phyloP scores from a whole-genome alignment of 92 coral and sea anemone species.

The Pocillopora meandrina region DNA sequence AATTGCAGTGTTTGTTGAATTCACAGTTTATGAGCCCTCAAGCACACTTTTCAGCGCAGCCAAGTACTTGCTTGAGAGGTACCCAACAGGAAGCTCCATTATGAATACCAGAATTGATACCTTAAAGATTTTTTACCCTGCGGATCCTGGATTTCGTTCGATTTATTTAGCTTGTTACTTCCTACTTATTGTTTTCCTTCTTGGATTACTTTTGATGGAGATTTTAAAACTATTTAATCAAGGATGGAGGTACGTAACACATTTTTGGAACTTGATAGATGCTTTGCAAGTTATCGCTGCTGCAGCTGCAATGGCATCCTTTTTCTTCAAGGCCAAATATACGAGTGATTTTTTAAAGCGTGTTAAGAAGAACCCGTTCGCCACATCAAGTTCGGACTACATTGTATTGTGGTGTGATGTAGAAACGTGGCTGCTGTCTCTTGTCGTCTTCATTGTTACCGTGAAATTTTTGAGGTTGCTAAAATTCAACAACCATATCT shows the following conservation, averaged over 20 bases:
- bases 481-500: conserved; percentile 68
- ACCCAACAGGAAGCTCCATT: conserved; percentile 66
- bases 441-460: conserved; percentile 72
- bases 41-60: conserved; percentile 73
- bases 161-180: conserved; percentile 60
- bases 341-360: conserved; percentile 67
- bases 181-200: conserved; percentile 56
- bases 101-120: conserved; percentile 48
- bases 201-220: conserved; percentile 60
- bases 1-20: conserved; percentile 74
- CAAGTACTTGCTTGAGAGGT: conserved; percentile 62
- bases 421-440: conserved; percentile 70
- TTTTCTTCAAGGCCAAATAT: conserved; percentile 64
- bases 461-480: conserved; percentile 65
- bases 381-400: conserved; percentile 77
- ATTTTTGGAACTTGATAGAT: conserved; percentile 79
- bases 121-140: conserved; percentile 68
- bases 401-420: conserved; percentile 67
- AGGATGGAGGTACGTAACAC: conserved; percentile 65
- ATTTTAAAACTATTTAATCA: conserved; percentile 47
- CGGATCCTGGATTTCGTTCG: conserved; percentile 50
- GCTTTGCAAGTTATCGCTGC: conserved; percentile 60
- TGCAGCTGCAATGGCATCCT: conserved; percentile 60
- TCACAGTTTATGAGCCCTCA: conserved; percentile 80
- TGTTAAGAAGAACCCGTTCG: conserved; percentile 71